phyloP scores from a whole-genome alignment of 2,888 invertebrate genomes.

The Dasypolia templi region DNA sequence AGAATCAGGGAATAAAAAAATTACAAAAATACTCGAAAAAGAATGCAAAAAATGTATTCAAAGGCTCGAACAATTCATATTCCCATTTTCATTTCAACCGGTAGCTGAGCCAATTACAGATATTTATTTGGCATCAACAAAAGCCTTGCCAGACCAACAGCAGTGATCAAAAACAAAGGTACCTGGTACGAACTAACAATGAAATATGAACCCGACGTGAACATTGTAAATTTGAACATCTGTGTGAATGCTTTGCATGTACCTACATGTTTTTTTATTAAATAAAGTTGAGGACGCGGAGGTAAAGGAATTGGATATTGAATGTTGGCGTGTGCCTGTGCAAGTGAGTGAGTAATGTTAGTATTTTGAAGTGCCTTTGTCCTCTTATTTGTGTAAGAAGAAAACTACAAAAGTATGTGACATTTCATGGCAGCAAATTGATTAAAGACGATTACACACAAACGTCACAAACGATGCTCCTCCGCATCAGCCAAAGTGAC shows the following conservation, averaged over 20 bases:
- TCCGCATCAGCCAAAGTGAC: too few species aligned
- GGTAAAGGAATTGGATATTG: slow-evolving; percentile 1
- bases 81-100: slow-evolving; percentile 36
- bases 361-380: neutral
- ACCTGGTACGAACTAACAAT: slow-evolving; percentile 57
- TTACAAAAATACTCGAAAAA: slow-evolving; percentile 23
- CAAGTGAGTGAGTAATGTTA: neutral
- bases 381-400: neutral
- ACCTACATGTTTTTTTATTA: slow-evolving; percentile 25
- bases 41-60: slow-evolving; percentile 34
- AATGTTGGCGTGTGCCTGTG: neutral
- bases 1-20: slow-evolving; percentile 21
- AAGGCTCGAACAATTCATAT: slow-evolving; percentile 45
- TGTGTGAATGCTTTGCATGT: slow-evolving; percentile 21
- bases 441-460: too few species aligned
- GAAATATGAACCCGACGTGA: slow-evolving; percentile 55
- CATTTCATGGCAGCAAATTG: too few species aligned
- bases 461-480: too few species aligned
- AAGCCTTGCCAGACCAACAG: slow-evolving; percentile 29
- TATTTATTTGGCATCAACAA: slow-evolving; percentile 63
- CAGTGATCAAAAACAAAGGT: slow-evolving; percentile 59
- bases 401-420: too few species aligned
- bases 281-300: slow-evolving; percentile 7
- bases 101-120: slow-evolving; percentile 49
- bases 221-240: slow-evolving; percentile 46